Evolutionary conservation across 2,888 invertebrate species (phyloP).

Genomic region (Macaria liturata): DNA sequence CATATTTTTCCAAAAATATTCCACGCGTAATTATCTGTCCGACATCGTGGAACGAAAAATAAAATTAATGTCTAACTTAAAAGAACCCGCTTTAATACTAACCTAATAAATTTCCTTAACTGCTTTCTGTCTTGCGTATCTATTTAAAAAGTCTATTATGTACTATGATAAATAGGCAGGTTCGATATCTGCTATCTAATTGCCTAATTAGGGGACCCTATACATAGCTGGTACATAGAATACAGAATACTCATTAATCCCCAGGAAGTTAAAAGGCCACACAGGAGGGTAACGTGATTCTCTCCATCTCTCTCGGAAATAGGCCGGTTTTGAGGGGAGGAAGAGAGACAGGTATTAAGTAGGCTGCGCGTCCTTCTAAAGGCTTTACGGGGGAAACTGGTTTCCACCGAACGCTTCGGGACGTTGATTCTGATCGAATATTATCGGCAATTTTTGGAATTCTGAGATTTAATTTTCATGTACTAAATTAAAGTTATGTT

Average conservation of each 20-base stretch:
- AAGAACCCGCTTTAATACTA: slow-evolving; percentile 38
- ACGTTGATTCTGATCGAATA: slow-evolving; percentile 45
- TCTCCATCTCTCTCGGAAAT: slow-evolving; percentile 51
- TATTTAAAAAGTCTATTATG: slow-evolving; percentile 35
- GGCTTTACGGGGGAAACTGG: slow-evolving; percentile 74
- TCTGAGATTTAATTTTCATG: too few relatives aligned
- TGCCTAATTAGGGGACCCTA: slow-evolving; percentile 52
- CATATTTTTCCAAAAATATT: slow-evolving; percentile 37
- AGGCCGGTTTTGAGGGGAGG: slow-evolving; percentile 37
- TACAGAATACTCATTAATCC: slow-evolving; percentile 55
- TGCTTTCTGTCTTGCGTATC: slow-evolving; percentile 37
- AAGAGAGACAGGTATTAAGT: slow-evolving; percentile 68
- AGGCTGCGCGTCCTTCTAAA: slow-evolving; percentile 68
- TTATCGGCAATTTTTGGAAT: neutral
- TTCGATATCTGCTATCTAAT: slow-evolving; percentile 51
- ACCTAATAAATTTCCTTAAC: slow-evolving; percentile 37
- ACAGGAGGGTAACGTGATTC: slow-evolving; percentile 48
- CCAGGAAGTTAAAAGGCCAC: slow-evolving; percentile 52
- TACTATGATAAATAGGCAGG: slow-evolving; percentile 35
- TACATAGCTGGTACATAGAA: slow-evolving; percentile 50
- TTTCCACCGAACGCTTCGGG: slow-evolving; percentile 75
- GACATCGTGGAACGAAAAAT: slow-evolving; percentile 31
- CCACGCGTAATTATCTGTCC: slow-evolving; percentile 34
- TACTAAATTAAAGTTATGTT: too few relatives aligned
- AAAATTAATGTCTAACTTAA: slow-evolving; percentile 36